Percentiles rank a stretch among this genome's conserved stretches.
Conservation (phyloP, 2,888 invertebrate species). For the Dynastes tityus region DNA sequence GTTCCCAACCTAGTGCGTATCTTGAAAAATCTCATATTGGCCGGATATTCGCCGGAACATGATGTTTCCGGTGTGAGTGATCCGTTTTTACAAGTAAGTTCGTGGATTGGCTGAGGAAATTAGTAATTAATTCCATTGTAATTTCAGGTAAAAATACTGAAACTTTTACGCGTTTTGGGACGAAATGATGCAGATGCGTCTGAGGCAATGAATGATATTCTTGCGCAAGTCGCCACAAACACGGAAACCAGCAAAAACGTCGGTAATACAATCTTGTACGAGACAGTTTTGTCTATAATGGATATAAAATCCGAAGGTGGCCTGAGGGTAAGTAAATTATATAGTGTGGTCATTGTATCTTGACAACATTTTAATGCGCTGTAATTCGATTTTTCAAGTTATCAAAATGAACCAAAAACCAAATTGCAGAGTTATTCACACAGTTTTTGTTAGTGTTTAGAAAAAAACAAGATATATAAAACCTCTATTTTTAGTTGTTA, state of each 20-base stretch:
- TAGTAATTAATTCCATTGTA: background rate
- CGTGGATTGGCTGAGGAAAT: background rate
- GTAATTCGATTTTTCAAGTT: no score
- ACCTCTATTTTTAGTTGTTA: no score
- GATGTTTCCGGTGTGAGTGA: slow-evolving; percentile 99
- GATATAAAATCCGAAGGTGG: slow-evolving; percentile 98
- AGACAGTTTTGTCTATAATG: slow-evolving; percentile 99
- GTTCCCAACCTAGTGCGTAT: slow-evolving; percentile 99
- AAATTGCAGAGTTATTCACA: no score
- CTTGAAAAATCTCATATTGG: slow-evolving; percentile 97
- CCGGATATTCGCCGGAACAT: slow-evolving; percentile 99
- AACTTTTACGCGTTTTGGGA: slow-evolving; percentile 94
- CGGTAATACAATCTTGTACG: slow-evolving; percentile 99
- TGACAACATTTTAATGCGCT: no score
- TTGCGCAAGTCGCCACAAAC: slow-evolving; percentile 99
- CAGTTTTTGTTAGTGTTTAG: no score
- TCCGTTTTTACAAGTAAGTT: slow-evolving; percentile 94
- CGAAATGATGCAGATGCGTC: slow-evolving; percentile 97
- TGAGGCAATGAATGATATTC: slow-evolving; percentile 99
- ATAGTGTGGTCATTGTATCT: no score
- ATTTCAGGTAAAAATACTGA: slow-evolving; percentile 93
- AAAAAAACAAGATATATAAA: no score
- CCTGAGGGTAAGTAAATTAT: slow-evolving; percentile 77
- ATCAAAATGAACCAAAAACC: no score
- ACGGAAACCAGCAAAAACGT: slow-evolving; percentile 99